Percentiles rank a stretch among this genome's conserved stretches.
phyloP scores from a whole-genome alignment of 2,113 vertebrate species.

The Rostratula benghalensis region DNA sequence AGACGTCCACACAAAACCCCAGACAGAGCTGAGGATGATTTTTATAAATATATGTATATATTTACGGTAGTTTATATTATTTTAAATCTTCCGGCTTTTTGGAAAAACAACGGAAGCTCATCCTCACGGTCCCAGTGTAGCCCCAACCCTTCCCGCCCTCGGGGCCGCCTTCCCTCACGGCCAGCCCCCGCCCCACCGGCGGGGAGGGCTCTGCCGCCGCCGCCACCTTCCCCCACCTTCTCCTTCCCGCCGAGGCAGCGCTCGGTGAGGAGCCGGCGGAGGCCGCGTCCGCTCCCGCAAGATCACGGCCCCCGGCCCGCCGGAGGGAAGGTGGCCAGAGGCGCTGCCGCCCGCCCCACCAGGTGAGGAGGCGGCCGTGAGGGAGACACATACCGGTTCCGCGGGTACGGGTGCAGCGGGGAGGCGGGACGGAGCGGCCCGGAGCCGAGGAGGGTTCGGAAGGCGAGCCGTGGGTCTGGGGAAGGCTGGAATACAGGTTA shows the following conservation, averaged over 20 bases:
- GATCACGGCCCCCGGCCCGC: not conserved
- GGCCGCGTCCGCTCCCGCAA: not conserved
- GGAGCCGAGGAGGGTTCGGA: not conserved
- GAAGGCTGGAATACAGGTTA: accelerated
- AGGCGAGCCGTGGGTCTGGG: not conserved
- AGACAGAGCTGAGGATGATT: too few relatives aligned
- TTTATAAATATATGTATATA: not conserved
- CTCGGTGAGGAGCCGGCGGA: too few relatives aligned
- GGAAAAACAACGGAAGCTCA: accelerated
- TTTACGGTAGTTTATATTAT: too few relatives aligned
- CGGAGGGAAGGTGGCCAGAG: not conserved
- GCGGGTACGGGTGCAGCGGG: accelerated
- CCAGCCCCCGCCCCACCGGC: not conserved
- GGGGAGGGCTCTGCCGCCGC: not conserved
- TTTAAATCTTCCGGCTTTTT: not conserved
- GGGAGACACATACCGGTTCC: too few relatives aligned
- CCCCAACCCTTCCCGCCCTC: not conserved
- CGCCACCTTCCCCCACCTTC: not conserved
- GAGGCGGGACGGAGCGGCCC: not conserved
- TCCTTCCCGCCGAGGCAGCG: not conserved
- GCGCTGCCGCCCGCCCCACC: not conserved
- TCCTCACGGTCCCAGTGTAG: accelerated
- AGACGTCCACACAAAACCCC: accelerated
- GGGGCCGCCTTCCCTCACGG: not conserved
- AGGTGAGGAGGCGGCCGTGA: not conserved